Conservation (phyloP, 2,888 invertebrate species). For the Stenchaetothrips biformis region DNA sequence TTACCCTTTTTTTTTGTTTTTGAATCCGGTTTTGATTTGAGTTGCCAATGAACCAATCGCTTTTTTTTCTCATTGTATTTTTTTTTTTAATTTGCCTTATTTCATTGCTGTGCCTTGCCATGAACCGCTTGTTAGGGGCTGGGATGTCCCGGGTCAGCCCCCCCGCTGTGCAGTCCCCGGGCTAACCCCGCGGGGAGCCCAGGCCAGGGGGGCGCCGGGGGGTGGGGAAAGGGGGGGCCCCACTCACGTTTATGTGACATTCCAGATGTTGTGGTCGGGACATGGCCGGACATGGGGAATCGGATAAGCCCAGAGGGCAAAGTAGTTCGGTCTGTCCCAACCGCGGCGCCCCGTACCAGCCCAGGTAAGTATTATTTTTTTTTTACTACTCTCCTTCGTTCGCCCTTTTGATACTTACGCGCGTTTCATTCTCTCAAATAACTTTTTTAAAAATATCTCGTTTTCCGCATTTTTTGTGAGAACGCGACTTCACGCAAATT, state of each 20-base stretch:
- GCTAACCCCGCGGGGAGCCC: background rate
- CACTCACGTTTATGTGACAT: slow-evolving; percentile 9
- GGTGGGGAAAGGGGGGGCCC: background rate
- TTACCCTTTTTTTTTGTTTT: background rate
- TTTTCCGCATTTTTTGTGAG: background rate
- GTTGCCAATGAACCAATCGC: background rate
- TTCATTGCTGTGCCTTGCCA: too few species aligned
- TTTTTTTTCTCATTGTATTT: too few species aligned
- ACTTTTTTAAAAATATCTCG: background rate
- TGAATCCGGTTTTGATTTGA: background rate
- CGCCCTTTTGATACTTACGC: background rate
- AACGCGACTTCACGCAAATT: too few species aligned
- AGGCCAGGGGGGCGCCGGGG: background rate
- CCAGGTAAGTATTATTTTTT: slow-evolving; percentile 6
- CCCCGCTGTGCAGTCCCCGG: too few species aligned
- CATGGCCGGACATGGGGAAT: slow-evolving; percentile 14
- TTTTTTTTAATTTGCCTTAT: too few species aligned
- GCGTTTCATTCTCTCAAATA: background rate
- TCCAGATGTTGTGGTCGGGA: slow-evolving; percentile 22
- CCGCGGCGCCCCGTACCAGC: background rate
- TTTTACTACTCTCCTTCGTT: background rate
- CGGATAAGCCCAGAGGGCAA: slow-evolving; percentile 7
- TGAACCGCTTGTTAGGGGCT: too few species aligned
- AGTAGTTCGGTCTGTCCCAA: slow-evolving; percentile 21
- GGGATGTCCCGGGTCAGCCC: too few species aligned